Conservation (phyloP, 2,797 vertebrate genomes). For the Falco concolor region DNA sequence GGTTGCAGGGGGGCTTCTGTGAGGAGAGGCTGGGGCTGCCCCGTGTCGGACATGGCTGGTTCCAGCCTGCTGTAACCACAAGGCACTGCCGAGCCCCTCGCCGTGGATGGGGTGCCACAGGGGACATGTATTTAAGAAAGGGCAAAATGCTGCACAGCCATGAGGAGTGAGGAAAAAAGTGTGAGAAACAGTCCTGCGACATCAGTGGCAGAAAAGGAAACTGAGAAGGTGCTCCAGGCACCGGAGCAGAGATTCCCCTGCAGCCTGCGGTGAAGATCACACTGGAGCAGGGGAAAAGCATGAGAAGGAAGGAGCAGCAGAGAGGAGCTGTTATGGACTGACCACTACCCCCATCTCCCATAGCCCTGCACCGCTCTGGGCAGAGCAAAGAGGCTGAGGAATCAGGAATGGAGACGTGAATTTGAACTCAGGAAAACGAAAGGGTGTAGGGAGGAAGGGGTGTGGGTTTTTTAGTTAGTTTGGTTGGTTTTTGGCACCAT, state of each 20-base stretch:
- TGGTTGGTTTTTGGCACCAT: not conserved
- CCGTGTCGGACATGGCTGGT: not conserved
- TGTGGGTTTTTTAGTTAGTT: not conserved
- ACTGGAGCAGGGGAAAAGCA: not conserved
- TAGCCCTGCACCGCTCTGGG: accelerated
- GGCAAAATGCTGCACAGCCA: accelerated
- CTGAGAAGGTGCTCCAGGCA: accelerated
- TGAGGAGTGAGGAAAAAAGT: not conserved
- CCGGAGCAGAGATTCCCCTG: not conserved
- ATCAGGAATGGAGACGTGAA: not conserved
- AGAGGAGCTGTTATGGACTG: not conserved
- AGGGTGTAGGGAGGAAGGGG: accelerated
- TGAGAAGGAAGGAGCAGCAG: not conserved
- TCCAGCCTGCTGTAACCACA: not conserved
- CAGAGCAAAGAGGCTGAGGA: not conserved
- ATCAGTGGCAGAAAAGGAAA: not conserved
- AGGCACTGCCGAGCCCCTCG: not conserved
- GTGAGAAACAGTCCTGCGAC: not conserved
- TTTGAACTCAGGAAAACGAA: not conserved
- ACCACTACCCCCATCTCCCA: not conserved
- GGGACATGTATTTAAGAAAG: not conserved
- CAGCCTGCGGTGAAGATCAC: accelerated
- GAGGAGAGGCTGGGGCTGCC: not conserved
- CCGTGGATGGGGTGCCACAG: accelerated
- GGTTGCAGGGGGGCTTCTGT: not conserved